Evolutionary conservation across 2,888 invertebrate species (phyloP).

Genomic region (Archips crataeganus): DNA sequence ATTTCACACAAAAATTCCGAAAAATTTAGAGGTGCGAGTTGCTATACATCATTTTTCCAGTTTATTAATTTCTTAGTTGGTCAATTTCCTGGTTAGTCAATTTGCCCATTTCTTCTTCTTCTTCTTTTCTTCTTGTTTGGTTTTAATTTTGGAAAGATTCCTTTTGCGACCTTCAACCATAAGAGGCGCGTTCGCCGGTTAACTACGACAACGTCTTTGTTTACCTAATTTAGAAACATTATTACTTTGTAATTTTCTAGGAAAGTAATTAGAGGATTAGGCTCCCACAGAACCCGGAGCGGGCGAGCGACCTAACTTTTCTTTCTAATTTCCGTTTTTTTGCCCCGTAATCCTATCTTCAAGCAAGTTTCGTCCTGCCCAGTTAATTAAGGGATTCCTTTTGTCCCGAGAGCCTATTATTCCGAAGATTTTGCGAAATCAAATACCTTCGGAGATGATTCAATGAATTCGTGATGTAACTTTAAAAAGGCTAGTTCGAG

Average conservation of each 20-base stretch:
- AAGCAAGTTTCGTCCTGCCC: slow-evolving; percentile 37
- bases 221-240: slow-evolving; percentile 1
- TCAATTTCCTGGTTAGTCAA: too few relatives aligned
- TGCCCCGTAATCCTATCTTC: slow-evolving; percentile 45
- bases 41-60: too few relatives aligned
- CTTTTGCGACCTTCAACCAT: too few relatives aligned
- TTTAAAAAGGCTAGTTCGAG: slow-evolving; percentile 7
- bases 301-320: background rate
- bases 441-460: slow-evolving; percentile 31
- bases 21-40: too few relatives aligned
- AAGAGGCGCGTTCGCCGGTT: background rate
- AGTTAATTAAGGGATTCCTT: slow-evolving; percentile 42
- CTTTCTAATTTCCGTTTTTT: slow-evolving; percentile 40
- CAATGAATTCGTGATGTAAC: slow-evolving; percentile 22
- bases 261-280: slow-evolving; percentile 25
- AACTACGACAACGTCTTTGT: background rate
- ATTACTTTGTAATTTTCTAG: slow-evolving; percentile 3
- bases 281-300: slow-evolving; percentile 16
- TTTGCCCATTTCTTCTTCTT: too few relatives aligned
- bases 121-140: too few relatives aligned
- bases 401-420: slow-evolving; percentile 33
- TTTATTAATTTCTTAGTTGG: too few relatives aligned
- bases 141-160: too few relatives aligned
- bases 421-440: slow-evolving; percentile 21
- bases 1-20: too few relatives aligned